Conservation (phyloP, 2,113 vertebrate species). For the Bufo gargarizans region DNA sequence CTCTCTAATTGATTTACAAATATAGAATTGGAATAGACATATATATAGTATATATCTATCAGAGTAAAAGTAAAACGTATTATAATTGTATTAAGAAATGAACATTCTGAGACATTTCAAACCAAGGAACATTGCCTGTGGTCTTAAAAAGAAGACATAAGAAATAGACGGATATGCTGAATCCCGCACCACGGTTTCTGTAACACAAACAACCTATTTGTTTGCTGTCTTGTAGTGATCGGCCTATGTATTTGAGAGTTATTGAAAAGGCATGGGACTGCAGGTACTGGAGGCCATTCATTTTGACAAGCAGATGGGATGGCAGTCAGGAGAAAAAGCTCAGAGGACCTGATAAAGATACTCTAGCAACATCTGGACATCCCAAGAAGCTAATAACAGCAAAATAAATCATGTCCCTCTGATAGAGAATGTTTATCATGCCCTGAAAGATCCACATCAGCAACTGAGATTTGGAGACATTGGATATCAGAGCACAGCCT, state of each 20-base stretch:
- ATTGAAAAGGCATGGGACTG: conserved; percentile 24
- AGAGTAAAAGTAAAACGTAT: not conserved
- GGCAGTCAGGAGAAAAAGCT: conserved; percentile 36
- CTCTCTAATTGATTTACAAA: not conserved
- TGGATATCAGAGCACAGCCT: conserved; percentile 48
- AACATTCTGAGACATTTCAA: not conserved
- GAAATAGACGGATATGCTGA: not conserved
- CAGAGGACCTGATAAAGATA: conserved; percentile 39
- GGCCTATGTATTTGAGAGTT: conserved; percentile 33
- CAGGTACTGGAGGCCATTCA: conserved; percentile 43
- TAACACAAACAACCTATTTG: conserved; percentile 34
- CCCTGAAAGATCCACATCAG: conserved; percentile 50
- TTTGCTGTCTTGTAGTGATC: conserved; percentile 46
- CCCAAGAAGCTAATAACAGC: conserved; percentile 43
- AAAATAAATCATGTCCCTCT: conserved; percentile 50
- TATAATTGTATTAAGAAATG: not conserved
- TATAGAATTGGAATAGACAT: not conserved
- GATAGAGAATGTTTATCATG: conserved; percentile 49
- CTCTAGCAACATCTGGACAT: conserved; percentile 55
- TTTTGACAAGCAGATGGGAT: conserved; percentile 52
- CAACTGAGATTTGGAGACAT: conserved; percentile 27
- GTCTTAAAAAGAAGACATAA: not conserved
- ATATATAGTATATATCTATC: not conserved
- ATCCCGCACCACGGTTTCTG: not conserved
- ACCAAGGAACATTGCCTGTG: conserved; percentile 19